Percentiles rank a stretch among this genome's conserved stretches.
Conservation (phyloP, 2,888 invertebrate species). For the Athetis lepigone region DNA sequence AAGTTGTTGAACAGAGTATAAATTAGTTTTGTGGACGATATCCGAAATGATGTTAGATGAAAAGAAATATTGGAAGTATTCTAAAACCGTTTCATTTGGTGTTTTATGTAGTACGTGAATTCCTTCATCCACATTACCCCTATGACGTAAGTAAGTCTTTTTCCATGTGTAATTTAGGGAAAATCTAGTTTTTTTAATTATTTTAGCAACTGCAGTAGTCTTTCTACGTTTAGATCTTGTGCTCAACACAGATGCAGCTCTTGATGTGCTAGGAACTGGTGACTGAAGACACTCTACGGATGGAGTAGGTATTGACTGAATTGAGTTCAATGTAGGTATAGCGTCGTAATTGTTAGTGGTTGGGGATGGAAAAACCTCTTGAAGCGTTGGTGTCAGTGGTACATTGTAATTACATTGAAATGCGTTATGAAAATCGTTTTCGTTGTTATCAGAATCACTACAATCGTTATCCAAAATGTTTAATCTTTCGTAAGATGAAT, state of each 20-base stretch:
- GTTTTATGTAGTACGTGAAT: slow-evolving; percentile 1
- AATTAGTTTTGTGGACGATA: slow-evolving; percentile 6
- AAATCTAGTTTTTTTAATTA: too few relatives aligned
- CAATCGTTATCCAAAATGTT: too few relatives aligned
- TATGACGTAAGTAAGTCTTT: slow-evolving; percentile 3
- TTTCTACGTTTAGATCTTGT: background rate
- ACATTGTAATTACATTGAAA: too few relatives aligned
- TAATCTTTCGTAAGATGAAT: too few relatives aligned
- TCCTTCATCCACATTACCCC: background rate
- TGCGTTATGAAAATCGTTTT: too few relatives aligned
- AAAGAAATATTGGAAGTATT: slow-evolving; percentile 6
- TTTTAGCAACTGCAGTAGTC: background rate
- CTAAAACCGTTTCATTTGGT: slow-evolving; percentile 1
- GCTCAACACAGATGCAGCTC: too few relatives aligned
- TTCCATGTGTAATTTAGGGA: background rate
- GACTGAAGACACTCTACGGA: too few relatives aligned
- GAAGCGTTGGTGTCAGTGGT: slow-evolving; percentile 2
- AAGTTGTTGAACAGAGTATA: slow-evolving; percentile 3
- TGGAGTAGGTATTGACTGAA: too few relatives aligned
- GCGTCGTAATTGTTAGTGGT: too few relatives aligned
- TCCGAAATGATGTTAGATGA: slow-evolving; percentile 10
- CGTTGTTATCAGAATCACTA: too few relatives aligned
- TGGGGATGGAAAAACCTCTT: slow-evolving; percentile 4
- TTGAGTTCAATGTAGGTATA: background rate
- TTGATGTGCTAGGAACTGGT: too few relatives aligned